Evolutionary conservation across 2,797 vertebrate genomes (phyloP), one percentile per base, ranked within the genome.

Genomic region (Sebastolobus alascanus): DNA sequence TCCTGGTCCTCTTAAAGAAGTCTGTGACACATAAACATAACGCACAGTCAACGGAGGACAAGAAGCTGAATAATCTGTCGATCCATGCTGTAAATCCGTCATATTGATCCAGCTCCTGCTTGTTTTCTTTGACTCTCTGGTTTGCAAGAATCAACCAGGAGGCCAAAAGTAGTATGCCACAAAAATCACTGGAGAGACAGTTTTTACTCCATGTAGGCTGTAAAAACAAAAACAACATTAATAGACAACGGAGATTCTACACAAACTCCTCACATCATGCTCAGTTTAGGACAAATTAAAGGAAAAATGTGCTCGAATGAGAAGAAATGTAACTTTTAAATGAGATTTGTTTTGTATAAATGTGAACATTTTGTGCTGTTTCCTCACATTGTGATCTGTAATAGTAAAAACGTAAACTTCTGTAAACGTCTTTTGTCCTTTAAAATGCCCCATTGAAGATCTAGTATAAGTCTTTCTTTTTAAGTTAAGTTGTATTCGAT

Each of bases 11-110:
- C 68, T n/a, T 52, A 59, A 25, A 75, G 27, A 70, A 54, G 68
- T 29, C 14, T 60, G 8, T 18, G 61, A 76, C 31, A 73, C 73
- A 73, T 69, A 81, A 84, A 84, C 88, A 84, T 73, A 68, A 79
- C 75, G 64, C 72, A 70, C 27, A 60, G 72, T 80, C 64, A 64
- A 35, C 74, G 18, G 9, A 77, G 73, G 55, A 75, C 31, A 16
- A 66, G 14, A 43, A 22, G 38, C 35, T 27, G 22, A 16, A 18
- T n/a, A 4, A 79, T 68, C 4, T 50, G 25, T 64, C 25, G 1
- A 1, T 6, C 18, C 43, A 33, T 71, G 22, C 56, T 72, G 55
- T 38, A 56, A 72, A 65, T 56, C 54, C 35, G 3, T 8, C 54
- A 11, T 29, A 55, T 31, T 68, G 16, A 73, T n/a, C n/a, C 68